Evolutionary conservation across 2,888 invertebrate genomes (phyloP), one percentile per base, ranked within the genome.

Genomic region (Limenitis arthemis): DNA sequence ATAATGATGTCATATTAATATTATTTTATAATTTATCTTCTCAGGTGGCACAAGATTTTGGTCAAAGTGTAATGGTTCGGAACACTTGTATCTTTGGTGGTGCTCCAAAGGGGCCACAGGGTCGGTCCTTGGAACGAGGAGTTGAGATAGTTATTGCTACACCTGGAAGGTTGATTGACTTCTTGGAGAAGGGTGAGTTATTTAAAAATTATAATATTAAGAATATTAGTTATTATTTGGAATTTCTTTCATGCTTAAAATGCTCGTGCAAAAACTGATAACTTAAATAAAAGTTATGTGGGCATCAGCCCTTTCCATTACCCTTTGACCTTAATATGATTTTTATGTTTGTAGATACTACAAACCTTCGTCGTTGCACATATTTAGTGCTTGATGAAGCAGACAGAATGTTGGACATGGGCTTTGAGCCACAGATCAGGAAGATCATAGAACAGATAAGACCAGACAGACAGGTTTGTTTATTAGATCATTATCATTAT

Each of bases 351-450:
- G 8, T 55, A 86, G 85, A 91, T 79, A 85, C 93, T 20, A 95
- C 96, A 5, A 94, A 94, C 75, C 83, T 97, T 8, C 89, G 90
- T 44, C 89, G 96, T 49, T 95, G 95, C 77, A 98, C 98, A 0
- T 98, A 97, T 71, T 77, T 96, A 89, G 79, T 95, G 89, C 58
- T 89, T 86, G 79, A 92, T 84, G 85, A 99, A 77, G 98, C 98
- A 29, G 98, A 99, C 74, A 88, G 98, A 56, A 98, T 98, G 98
- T 83, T 99, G 70, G 98, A 98, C 77, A 99, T 99, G 98, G 98
- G 98, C 36, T 98, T 98, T 70, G 98, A 98, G 74, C 98, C 98
- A 0, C 98, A 98, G 79, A 98, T 98, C 63, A 89, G 97, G 53
- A 97, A 97, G 82, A 97, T 98, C 60, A 94, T 98, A 61, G 96